Evolutionary conservation across 2,797 vertebrate species (phyloP), one percentile per base, ranked within the genome.

Genomic region (Sebastes steindachneri): DNA sequence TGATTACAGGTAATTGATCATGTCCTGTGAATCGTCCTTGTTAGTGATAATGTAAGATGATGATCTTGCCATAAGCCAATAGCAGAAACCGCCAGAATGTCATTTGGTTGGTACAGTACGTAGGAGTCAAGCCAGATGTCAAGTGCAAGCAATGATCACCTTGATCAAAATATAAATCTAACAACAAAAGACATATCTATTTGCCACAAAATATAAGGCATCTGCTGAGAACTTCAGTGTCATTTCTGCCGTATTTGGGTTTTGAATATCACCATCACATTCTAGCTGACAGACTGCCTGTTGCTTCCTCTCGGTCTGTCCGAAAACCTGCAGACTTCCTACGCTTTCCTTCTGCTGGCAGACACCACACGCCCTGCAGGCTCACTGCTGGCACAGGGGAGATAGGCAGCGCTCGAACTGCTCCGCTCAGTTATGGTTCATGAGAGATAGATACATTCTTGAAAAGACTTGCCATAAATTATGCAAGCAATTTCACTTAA

Each of bases 1-100:
- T 85, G 83, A 93, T 94, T 93, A 94, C 31, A 68, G 77, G 85
- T 91, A 92, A 93, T 78, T 90, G 89, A 93, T 93, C 88, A 86
- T 75, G 85, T 94, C 90, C 92, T 91, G 91, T 85, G 80, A 93
- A 93, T 90, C 15, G 45, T 90, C 77, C 81, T 87, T 68, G 90
- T 92, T 86, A 80, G 80, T 64, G 57, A 88, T 86, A 84, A 89
- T 88, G 77, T 80, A 81, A 86, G 87, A 92, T 87, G 89, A 84
- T 85, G 88, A 88, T 88, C 84, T 65, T 62, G 74, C 59, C 81
- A 86, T 88, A 80, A 90, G 64, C 79, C 66, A 79, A 88, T 65
- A 53, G 79, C 9, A 77, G 76, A 86, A 86, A 85, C 84, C 68
- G 45, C 53, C 62, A 70, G 58, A 7, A 63, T 62, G 51, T 58